These are phyloP conservation scores for Tryphoninae sp. DNA, from an alignment of 2,888 invertebrate genomes.

Conservation along the genomic window DNA sequence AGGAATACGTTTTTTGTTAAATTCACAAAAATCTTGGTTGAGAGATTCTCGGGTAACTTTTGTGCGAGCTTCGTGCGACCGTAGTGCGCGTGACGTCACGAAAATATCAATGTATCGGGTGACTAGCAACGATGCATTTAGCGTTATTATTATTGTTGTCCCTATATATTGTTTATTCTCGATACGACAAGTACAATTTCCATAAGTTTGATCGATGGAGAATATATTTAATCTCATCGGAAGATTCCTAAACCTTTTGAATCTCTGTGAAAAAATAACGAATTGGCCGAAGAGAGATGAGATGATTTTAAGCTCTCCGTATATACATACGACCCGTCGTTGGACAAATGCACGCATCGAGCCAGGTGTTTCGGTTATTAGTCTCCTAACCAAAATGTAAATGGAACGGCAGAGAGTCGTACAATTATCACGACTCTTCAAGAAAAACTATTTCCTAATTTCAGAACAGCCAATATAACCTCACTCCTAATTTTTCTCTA, in stretches of 20 bases:
- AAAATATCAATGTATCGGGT: slow-evolving; percentile 61
- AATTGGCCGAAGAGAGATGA: too few relatives aligned
- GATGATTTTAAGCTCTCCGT: too few relatives aligned
- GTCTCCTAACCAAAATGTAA: too few relatives aligned
- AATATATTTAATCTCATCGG: not conserved
- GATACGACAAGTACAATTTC: not conserved
- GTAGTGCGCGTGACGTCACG: slow-evolving; percentile 68
- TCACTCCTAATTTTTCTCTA: not conserved
- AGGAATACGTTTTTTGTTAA: slow-evolving; percentile 1
- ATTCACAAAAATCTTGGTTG: slow-evolving; percentile 4
- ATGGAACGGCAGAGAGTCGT: too few relatives aligned
- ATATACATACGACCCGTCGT: too few relatives aligned
- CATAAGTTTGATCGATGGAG: not conserved
- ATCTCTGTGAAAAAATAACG: too few relatives aligned
- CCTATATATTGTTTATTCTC: slow-evolving; percentile 3
- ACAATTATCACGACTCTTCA: not conserved
- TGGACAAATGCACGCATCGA: too few relatives aligned
- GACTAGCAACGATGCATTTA: slow-evolving; percentile 55
- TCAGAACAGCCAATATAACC: not conserved
- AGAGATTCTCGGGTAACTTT: slow-evolving; percentile 60
- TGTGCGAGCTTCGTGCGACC: slow-evolving; percentile 67
- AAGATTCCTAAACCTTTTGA: too few relatives aligned
- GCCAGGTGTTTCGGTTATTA: too few relatives aligned
- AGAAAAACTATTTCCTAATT: not conserved
- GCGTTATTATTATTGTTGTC: not conserved